Evolutionary conservation across 2,113 vertebrate genomes (phyloP).

Genomic region (Ptilorrhoa leucosticta): DNA sequence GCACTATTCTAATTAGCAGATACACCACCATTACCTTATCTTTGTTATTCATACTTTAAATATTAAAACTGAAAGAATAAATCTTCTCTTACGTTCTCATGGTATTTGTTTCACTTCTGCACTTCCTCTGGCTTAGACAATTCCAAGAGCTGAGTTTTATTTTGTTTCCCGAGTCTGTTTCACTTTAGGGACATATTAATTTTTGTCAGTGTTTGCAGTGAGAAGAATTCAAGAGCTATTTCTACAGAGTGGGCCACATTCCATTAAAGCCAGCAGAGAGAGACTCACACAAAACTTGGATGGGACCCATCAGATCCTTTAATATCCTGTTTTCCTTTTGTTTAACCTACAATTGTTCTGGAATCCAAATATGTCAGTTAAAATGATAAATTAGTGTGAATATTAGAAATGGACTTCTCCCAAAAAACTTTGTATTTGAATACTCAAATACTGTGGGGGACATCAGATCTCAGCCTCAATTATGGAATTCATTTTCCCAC

Average conservation of each 20-base stretch:
- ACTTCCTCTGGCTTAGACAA: not conserved
- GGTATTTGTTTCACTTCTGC: not conserved
- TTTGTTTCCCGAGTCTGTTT: conserved; percentile 48
- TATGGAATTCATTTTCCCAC: not conserved
- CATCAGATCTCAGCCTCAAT: not conserved
- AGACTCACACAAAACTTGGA: not conserved
- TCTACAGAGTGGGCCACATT: conserved; percentile 10
- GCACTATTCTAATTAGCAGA: not conserved
- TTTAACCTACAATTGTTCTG: not conserved
- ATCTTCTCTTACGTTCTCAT: not conserved
- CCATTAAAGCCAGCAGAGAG: not conserved
- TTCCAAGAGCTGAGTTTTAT: not conserved
- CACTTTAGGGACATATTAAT: conserved; percentile 9
- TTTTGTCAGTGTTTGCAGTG: conserved; percentile 5
- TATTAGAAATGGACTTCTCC: conserved; percentile 6
- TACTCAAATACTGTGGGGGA: not conserved
- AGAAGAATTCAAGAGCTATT: conserved; percentile 29
- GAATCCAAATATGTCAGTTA: not conserved
- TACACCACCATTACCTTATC: not conserved
- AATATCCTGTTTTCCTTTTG: conserved; percentile 26
- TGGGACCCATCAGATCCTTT: not conserved
- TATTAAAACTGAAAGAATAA: not conserved
- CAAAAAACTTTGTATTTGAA: not conserved
- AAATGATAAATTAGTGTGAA: not conserved
- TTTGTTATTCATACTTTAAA: not conserved